phyloP scores from a whole-genome alignment of 2,113 vertebrate genomes.

The Oreocharis arfaki region DNA sequence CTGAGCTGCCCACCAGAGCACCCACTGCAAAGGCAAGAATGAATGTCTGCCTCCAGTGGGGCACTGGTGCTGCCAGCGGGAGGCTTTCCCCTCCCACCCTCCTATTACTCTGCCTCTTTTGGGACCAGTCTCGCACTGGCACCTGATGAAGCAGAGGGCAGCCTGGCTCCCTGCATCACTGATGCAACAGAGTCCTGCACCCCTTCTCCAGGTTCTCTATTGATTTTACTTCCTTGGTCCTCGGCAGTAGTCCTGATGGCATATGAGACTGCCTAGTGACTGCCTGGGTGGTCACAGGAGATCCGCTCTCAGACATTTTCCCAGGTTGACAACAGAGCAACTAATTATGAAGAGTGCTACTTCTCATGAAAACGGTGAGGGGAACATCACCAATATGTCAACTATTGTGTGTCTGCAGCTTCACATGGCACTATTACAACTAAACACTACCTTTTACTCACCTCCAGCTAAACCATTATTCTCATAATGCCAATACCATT shows the following conservation, averaged over 20 bases:
- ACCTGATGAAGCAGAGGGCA: not conserved
- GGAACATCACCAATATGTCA: not conserved
- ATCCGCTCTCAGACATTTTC: not conserved
- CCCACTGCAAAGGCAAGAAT: not conserved
- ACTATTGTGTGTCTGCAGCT: not conserved
- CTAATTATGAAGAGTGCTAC: not conserved
- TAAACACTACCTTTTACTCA: not conserved
- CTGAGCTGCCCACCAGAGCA: fast-evolving
- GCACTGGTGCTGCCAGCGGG: fast-evolving
- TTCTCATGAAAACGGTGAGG: not conserved
- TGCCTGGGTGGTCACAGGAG: not conserved
- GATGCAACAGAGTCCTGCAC: not conserved
- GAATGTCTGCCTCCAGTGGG: fast-evolving
- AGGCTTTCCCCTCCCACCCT: not conserved
- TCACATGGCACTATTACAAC: not conserved
- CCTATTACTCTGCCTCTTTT: not conserved
- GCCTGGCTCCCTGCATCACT: not conserved
- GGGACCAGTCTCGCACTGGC: not conserved
- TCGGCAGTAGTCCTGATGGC: not conserved
- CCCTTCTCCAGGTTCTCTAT: not conserved
- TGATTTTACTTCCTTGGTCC: not conserved
- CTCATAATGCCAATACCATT: not conserved
- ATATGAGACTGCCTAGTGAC: not conserved
- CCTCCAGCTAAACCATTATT: not conserved
- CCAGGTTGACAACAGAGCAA: not conserved